Percentiles rank a stretch among this genome's conserved stretches.
phyloP scores from a whole-genome alignment of 1,140 invertebrate genomes.

The Trichoplusia ni region DNA sequence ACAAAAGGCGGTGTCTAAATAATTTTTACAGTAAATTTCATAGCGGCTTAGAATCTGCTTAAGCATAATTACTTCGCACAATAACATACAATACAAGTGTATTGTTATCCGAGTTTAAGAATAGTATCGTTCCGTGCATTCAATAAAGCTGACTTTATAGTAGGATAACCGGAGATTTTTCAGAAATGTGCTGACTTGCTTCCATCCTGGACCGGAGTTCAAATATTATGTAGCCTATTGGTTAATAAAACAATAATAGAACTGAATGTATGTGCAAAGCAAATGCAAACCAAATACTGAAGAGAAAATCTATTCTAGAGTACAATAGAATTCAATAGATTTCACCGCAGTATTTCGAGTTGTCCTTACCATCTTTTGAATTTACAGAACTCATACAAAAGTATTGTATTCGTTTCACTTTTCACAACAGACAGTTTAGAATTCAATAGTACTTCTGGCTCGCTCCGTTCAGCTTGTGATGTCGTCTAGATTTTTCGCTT shows the following conservation, averaged over 20 bases:
- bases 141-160: neutral
- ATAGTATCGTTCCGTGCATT: neutral
- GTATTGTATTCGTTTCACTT: neutral
- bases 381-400: neutral
- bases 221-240: no score
- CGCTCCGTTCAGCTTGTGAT: neutral
- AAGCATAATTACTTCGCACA: neutral
- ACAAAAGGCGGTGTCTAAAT: no score
- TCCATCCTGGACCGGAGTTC: no score
- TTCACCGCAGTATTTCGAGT: neutral
- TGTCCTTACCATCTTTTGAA: neutral
- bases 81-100: neutral
- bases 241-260: no score
- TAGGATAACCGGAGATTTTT: no score
- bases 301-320: no score
- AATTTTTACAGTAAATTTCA: neutral
- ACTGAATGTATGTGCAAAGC: neutral
- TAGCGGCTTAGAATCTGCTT: neutral
- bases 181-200: no score
- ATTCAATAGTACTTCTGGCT: neutral
- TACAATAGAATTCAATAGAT: no score
- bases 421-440: neutral
- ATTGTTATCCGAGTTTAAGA: neutral
- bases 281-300: no score
- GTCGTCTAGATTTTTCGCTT: conserved; percentile 15